Percentiles rank a stretch among this genome's conserved stretches.
phyloP scores from a whole-genome alignment of 2,888 invertebrate genomes.

The Strigamia transsilvanica region DNA sequence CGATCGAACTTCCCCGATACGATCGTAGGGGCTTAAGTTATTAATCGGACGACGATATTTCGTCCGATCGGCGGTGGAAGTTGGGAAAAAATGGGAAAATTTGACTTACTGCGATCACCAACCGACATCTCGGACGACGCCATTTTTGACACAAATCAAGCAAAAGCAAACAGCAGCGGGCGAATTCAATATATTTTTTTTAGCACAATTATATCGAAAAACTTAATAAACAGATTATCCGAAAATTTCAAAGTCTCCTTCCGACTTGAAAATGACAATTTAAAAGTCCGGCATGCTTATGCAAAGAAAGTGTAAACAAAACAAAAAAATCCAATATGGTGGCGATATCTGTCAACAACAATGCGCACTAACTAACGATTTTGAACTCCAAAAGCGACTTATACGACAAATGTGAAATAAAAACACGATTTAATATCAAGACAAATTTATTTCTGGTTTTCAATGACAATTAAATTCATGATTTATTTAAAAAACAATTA shows the following conservation, averaged over 20 bases:
- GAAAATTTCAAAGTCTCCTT: background rate
- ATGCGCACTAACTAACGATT: background rate
- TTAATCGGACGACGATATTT: no score
- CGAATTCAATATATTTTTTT: background rate
- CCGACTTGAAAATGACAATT: background rate
- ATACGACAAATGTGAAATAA: background rate
- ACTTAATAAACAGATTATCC: no score
- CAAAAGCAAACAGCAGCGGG: background rate
- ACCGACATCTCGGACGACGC: constrained; percentile 46
- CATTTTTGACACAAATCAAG: constrained; percentile 28
- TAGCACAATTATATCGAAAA: background rate
- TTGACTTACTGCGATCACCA: background rate
- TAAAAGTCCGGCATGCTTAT: background rate
- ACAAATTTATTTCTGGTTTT: background rate
- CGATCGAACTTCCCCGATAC: background rate
- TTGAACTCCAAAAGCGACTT: background rate
- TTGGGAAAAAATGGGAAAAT: background rate
- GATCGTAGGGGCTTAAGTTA: no score
- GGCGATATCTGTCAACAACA: background rate
- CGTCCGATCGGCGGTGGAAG: no score
- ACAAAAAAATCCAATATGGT: background rate
- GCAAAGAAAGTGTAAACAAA: constrained; percentile 15
- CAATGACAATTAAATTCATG: constrained; percentile 11
- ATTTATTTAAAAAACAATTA: background rate
- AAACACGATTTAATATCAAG: background rate